Conservation (phyloP, 2,113 vertebrate genomes). For the Malaclemys terrapin region DNA sequence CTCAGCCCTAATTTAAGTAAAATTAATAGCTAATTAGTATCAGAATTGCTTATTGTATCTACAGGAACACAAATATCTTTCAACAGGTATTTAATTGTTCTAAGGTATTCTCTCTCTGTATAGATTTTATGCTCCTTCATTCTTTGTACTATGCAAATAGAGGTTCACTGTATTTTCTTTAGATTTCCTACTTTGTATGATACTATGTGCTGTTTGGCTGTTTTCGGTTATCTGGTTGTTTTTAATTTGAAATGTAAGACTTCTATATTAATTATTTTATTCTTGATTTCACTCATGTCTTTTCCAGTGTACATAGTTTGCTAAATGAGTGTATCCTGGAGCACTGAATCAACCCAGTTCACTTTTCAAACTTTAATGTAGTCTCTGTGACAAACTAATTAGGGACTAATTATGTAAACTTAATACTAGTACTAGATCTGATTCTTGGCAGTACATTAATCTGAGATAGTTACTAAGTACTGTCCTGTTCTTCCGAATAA, state of each 20-base stretch:
- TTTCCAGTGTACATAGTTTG: not conserved
- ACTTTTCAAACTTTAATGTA: constrained; percentile 40
- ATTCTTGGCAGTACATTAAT: constrained; percentile 11
- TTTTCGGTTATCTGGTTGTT: not conserved
- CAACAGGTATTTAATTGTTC: not conserved
- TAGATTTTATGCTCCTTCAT: not conserved
- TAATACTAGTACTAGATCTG: constrained; percentile 33
- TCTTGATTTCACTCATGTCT: not conserved
- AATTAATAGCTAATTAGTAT: not conserved
- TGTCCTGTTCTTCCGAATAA: not conserved
- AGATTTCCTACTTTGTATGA: not conserved
- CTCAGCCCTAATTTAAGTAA: not conserved
- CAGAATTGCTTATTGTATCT: not conserved
- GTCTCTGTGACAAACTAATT: constrained; percentile 39
- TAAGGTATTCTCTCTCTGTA: not conserved
- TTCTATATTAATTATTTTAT: not conserved
- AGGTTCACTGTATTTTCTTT: not conserved
- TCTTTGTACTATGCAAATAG: not conserved
- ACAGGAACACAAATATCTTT: not conserved
- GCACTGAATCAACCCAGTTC: not conserved
- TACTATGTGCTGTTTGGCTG: not conserved
- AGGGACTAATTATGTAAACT: not conserved
- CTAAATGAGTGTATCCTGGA: not conserved
- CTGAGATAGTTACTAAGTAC: constrained; percentile 5
- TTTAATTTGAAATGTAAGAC: not conserved